Base-by-base conservation (phyloP, 1,140 invertebrate species). In the Ostrea denselamellosa region DNA sequence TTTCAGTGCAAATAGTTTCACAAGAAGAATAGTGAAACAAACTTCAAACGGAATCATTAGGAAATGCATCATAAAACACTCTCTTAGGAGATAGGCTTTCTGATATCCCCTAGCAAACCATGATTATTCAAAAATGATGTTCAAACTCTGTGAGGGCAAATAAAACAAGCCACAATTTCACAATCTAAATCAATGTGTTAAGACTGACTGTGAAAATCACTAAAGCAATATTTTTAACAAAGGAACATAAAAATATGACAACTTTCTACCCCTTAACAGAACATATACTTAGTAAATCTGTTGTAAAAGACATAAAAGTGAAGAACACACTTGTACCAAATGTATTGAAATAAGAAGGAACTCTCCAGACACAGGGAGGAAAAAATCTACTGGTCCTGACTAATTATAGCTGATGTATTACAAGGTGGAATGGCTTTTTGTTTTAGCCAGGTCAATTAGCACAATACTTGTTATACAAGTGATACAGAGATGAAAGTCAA, bases 371-470 rank as follows among this genome's bases (percentile, higher is more conserved):
- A 28, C 28, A 34, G 14, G 22, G 25, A 77, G 68, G 68, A 34
- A 44, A 9, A 77, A 77, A 77, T 25, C 12, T 77, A 77, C 28
- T 25, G 68, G 68, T 77, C 68, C 25, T 77, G 25, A 77, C 25
- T 28, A 77, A 77, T 77, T 77, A 77, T 12, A 77, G 25, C 68
- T 34, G 56, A 77, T 28, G 25, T 77, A 77, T 77, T 25, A 34
- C 22, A 77, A 77, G 22, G 25, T 77, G 25, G 8, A 77, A 25
- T 77, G 68, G 68, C 68, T 77, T 77, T 34, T 77, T 77, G 68
- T 28, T 77, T 77, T 77, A 77, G 68, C 68, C 25, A 77, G 68
- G 68, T 77, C 68, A 77, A 77, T 77, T 77, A 77, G 68, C 68
- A 77, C 68, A 77, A 77, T 22, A 12, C 25, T 77, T 77, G 68